Percentiles rank a stretch among this genome's conserved stretches.
phyloP scores from a whole-genome alignment of 64 coral and sea anemone genomes.

The Cladopsammia gracilis region DNA sequence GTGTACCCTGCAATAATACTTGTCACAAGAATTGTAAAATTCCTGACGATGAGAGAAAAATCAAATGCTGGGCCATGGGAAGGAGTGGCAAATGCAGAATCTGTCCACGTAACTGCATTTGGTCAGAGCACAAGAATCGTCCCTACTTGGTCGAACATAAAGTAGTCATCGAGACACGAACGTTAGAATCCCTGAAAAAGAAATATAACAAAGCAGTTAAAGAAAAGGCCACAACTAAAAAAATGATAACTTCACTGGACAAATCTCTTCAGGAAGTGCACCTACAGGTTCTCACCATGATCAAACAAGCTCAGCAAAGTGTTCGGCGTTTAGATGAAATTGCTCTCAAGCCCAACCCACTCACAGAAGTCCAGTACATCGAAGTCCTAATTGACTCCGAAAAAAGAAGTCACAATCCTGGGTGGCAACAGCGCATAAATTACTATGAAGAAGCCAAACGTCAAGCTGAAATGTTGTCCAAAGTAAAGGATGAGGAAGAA shows the following conservation, averaged over 20 bases:
- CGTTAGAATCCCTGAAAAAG: constrained; percentile 7
- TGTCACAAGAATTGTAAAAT: constrained; percentile 29
- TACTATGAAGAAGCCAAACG: constrained; percentile 36
- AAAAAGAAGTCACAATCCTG: constrained; percentile 21
- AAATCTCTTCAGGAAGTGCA: neutral
- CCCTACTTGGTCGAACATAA: constrained; percentile 9
- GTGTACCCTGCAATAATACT: constrained; percentile 29
- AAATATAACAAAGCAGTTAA: constrained; percentile 30
- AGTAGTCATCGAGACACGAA: constrained; percentile 11
- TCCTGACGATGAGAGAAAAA: neutral
- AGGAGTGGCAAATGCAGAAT: neutral
- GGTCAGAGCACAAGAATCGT: constrained; percentile 36
- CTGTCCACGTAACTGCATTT: constrained; percentile 12
- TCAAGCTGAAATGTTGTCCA: constrained; percentile 37
- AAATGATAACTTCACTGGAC: constrained; percentile 2
- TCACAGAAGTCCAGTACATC: constrained; percentile 27
- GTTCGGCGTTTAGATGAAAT: constrained; percentile 18
- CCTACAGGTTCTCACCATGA: neutral
- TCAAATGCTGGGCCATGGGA: neutral
- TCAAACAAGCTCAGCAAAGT: constrained; percentile 1
- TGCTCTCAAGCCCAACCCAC: constrained; percentile 56
- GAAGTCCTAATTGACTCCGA: constrained; percentile 34
- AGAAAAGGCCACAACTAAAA: neutral
- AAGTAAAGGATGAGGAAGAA: constrained; percentile 26
- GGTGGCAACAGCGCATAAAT: constrained; percentile 1